A percentile compares a stretch with the other conserved stretches of the same genome.
Conservation (phyloP, 2,797 vertebrate genomes). For the Rhincodon typus region DNA sequence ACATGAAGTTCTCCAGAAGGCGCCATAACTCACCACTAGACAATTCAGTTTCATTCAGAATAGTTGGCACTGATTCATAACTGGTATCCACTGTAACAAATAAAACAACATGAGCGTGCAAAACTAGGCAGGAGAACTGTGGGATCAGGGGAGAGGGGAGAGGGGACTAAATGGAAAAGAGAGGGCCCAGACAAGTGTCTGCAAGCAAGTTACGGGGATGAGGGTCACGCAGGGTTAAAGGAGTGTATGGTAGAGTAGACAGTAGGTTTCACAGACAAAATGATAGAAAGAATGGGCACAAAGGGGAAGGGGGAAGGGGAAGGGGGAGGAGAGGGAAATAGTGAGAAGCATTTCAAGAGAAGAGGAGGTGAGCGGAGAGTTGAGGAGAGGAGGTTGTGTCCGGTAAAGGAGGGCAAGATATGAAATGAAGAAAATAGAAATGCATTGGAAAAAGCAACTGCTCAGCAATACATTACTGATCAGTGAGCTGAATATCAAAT, state of each 20-base stretch:
- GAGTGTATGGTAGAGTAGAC: neutral
- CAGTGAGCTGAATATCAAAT: conserved; percentile 12
- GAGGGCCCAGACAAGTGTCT: neutral
- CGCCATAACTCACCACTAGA: conserved; percentile 80
- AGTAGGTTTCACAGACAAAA: neutral
- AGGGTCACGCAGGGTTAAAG: neutral
- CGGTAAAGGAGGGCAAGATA: neutral
- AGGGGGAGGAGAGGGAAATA: neutral
- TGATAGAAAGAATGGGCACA: neutral
- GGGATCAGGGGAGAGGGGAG: conserved; percentile 37
- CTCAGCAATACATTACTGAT: neutral
- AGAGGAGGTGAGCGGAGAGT: too few relatives aligned
- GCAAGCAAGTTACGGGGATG: neutral
- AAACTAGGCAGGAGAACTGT: conserved; percentile 42
- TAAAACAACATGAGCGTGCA: conserved; percentile 58
- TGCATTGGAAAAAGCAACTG: neutral
- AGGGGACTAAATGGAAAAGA: neutral
- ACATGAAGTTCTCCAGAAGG: conserved; percentile 50
- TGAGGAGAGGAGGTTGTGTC: neutral
- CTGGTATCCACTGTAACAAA: conserved; percentile 82
- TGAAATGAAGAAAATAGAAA: neutral
- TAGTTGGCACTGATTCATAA: conserved; percentile 69
- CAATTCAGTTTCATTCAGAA: conserved; percentile 79
- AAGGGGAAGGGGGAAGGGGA: neutral
- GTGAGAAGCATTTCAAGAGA: neutral